Evolutionary conservation across 2,113 vertebrate genomes (phyloP).

Genomic region (Nycticryphes semicollaris): DNA sequence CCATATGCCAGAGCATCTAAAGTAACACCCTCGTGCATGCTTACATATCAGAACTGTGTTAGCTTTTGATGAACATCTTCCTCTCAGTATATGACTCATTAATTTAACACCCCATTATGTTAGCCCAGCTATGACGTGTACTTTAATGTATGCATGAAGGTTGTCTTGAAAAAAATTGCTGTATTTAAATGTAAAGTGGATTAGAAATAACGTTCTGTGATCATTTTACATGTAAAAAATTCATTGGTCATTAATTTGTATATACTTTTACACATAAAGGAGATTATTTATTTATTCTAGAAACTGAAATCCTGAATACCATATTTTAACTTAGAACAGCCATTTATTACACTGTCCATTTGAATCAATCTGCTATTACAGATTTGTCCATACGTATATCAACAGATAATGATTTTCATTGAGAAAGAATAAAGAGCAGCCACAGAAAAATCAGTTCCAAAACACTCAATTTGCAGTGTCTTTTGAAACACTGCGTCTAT

Average conservation of each 20-base stretch:
- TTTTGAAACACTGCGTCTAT: not conserved
- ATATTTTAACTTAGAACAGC: not conserved
- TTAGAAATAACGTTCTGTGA: not conserved
- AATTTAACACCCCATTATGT: constrained; percentile 63
- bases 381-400: not conserved
- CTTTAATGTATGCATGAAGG: constrained; percentile 4
- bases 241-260: not conserved
- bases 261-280: not conserved
- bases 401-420: not conserved
- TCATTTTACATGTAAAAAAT: not conserved
- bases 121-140: constrained; percentile 39
- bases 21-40: constrained; percentile 13
- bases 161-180: not conserved
- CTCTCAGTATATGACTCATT: constrained; percentile 54
- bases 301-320: not conserved
- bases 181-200: constrained; percentile 9
- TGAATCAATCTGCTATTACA: not conserved
- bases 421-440: not conserved
- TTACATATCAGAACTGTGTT: constrained; percentile 23
- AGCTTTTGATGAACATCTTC: constrained; percentile 46
- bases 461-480: not conserved
- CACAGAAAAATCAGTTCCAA: not conserved
- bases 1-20: not conserved
- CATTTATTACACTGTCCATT: not conserved
- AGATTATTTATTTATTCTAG: not conserved